These are phyloP conservation scores for Platypus cylindrus DNA, from an alignment of 2,888 invertebrate genomes.

Conservation along the genomic window DNA sequence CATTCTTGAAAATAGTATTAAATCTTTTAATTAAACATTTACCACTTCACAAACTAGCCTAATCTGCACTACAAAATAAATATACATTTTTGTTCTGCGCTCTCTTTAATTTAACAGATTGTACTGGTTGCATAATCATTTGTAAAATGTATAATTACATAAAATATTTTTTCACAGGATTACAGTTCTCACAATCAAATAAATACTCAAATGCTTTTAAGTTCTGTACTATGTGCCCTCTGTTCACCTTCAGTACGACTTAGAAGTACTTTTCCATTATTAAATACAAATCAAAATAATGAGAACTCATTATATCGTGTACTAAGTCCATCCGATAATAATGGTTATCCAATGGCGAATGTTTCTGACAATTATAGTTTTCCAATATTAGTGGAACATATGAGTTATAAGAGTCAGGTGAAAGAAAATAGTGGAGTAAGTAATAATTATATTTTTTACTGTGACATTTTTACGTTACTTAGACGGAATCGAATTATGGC, in stretches of 20 bases:
- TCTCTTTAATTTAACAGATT: too few relatives aligned
- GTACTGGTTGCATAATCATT: not conserved
- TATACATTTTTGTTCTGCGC: too few relatives aligned
- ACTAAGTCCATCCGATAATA: conserved; percentile 56
- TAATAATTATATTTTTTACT: not conserved
- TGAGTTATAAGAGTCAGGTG: conserved; percentile 54
- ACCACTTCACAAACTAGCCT: too few relatives aligned
- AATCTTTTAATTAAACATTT: too few relatives aligned
- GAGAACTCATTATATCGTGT: conserved; percentile 41
- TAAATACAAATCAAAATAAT: conserved; percentile 33
- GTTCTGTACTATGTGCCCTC: conserved; percentile 74
- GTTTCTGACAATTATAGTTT: conserved; percentile 58
- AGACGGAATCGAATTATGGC: conserved; percentile 34
- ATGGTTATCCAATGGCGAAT: conserved; percentile 53
- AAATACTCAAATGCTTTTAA: conserved; percentile 50
- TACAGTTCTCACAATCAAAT: conserved; percentile 20
- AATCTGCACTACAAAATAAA: too few relatives aligned
- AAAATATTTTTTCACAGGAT: conserved; percentile 31
- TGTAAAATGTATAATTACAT: not conserved
- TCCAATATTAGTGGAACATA: conserved; percentile 65
- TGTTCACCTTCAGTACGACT: conserved; percentile 66
- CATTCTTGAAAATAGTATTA: too few relatives aligned
- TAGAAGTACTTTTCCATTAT: conserved; percentile 61
- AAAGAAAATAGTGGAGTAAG: conserved; percentile 1
- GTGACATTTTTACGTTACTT: conserved; percentile 6